Base-by-base conservation (phyloP, 2,888 invertebrate species). In the Zygothrica quintamaculata region DNA sequence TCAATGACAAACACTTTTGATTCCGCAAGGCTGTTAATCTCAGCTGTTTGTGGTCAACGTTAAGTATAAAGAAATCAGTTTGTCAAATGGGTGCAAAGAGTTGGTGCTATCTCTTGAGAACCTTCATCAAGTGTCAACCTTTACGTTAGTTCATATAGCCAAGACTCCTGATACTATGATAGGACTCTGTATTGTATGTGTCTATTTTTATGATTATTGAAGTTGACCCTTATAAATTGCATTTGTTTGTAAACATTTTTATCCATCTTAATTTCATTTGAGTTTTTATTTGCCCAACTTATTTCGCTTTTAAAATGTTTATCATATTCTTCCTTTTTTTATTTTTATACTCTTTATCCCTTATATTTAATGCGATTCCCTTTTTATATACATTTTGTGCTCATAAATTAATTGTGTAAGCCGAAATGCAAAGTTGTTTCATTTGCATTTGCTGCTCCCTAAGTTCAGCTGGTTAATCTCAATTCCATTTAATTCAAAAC, bases 71-170 rank as follows among this genome's bases (percentile, higher is more conserved):
- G 5, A 53, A 26, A 22, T 36, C n/a, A n/a, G 40, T 31, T 29
- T 43, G 44, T 15, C 13, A 31, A 3, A 11, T 12, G 39, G 7
- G 25, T 25, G 6, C 22, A 37, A 43, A 16, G 8, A 39, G 44
- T 34, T 37, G 39, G 16, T 13, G 16, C 37, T 43, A 25, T 29
- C 40, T 37, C 50, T 42, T 31, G 52, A 37, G 18, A 57, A 66
- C 80, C 77, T 74, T 74, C 47, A 51, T 66, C 66, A 74, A 31
- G 60, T 77, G 72, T 74, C 84, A 71, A 51, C 44, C 56, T 46
- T 46, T n/a, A 36, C 46, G 60, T 62, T 55, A 55, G 55, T 47
- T 51, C 58, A 52, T 53, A 39, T 18, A 37, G 33, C 25, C 18
- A 16, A 22, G 18, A 37, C 6, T 18, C 36, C 3, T 3, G 18